These are phyloP conservation scores for Euplexia lucipara DNA, from an alignment of 2,888 invertebrate genomes.

Conservation along the genomic window DNA sequence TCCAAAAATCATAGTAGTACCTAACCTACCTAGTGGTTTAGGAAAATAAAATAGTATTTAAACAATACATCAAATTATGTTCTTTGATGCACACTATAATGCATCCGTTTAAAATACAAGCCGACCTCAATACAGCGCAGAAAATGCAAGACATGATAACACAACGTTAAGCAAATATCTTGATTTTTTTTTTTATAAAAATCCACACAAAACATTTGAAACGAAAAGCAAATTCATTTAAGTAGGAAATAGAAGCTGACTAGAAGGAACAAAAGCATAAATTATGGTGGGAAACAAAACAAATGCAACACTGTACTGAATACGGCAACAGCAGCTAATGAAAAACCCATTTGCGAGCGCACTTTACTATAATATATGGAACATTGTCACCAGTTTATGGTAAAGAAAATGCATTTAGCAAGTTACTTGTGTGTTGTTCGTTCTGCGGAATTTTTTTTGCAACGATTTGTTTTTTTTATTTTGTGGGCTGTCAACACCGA, in stretches of 20 bases:
- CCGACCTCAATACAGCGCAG: too few species aligned
- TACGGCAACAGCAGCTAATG: conserved; percentile 45
- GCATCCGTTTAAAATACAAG: too few species aligned
- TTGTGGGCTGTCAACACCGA: not conserved
- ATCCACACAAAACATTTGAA: not conserved
- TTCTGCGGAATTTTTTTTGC: not conserved
- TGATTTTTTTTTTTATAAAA: not conserved
- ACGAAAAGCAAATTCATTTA: conserved; percentile 9
- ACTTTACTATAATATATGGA: conserved; percentile 40
- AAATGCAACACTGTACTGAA: conserved; percentile 25
- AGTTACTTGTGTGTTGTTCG: conserved; percentile 5
- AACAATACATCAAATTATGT: too few species aligned
- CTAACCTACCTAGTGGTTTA: too few species aligned
- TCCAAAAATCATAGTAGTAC: too few species aligned
- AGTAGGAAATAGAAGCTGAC: not conserved
- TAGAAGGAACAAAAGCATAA: conserved; percentile 16
- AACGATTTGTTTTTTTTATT: not conserved
- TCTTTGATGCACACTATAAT: too few species aligned
- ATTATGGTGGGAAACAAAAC: conserved; percentile 6
- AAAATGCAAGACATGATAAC: too few species aligned
- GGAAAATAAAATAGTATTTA: too few species aligned
- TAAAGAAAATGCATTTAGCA: conserved; percentile 34
- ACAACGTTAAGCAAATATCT: not conserved
- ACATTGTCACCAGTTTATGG: conserved; percentile 43
- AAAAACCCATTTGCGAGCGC: conserved; percentile 53